Percentiles rank a stretch among this genome's conserved stretches.
These are phyloP conservation scores for Carapus acus DNA, from an alignment of 2,797 vertebrate genomes.

Conservation along the genomic window DNA sequence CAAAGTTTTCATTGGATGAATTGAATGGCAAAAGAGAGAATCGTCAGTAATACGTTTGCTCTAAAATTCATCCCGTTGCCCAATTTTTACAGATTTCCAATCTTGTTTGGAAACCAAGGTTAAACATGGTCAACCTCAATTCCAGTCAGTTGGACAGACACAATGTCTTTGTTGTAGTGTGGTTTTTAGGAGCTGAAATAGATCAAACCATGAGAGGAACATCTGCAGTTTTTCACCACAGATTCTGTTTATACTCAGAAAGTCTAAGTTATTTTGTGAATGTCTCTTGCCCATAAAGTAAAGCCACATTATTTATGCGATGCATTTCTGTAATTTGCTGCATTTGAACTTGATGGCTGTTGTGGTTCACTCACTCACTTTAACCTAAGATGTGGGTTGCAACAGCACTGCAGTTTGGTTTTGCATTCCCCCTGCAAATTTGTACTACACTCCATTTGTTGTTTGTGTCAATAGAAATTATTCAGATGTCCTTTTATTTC, in stretches of 20 bases:
- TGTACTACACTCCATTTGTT: no score
- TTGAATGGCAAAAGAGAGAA: no score
- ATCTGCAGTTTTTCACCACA: conserved; percentile 10
- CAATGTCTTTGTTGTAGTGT: conserved; percentile 21
- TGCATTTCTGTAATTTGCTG: conserved; percentile 30
- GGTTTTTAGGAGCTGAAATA: conserved; percentile 29
- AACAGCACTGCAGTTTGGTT: no score
- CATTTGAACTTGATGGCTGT: conserved; percentile 20
- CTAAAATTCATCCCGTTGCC: conserved; percentile 4
- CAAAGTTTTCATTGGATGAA: no score
- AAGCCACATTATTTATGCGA: conserved; percentile 19
- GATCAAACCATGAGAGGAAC: conserved; percentile 36
- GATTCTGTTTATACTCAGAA: conserved; percentile 14
- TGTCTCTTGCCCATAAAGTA: conserved; percentile 18
- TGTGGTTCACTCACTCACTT: conserved; percentile 30
- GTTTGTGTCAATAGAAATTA: no score
- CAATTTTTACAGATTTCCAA: conserved; percentile 17
- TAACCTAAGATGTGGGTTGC: neutral
- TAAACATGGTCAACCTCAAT: conserved; percentile 3
- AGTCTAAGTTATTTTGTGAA: conserved; percentile 23
- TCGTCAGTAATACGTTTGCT: no score
- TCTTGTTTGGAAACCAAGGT: conserved; percentile 14
- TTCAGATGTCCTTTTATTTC: no score
- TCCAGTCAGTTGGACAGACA: conserved; percentile 8
- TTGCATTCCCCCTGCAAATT: no score